Base-by-base conservation (phyloP, 2,888 invertebrate species). In the Dysmachus trigonus region DNA sequence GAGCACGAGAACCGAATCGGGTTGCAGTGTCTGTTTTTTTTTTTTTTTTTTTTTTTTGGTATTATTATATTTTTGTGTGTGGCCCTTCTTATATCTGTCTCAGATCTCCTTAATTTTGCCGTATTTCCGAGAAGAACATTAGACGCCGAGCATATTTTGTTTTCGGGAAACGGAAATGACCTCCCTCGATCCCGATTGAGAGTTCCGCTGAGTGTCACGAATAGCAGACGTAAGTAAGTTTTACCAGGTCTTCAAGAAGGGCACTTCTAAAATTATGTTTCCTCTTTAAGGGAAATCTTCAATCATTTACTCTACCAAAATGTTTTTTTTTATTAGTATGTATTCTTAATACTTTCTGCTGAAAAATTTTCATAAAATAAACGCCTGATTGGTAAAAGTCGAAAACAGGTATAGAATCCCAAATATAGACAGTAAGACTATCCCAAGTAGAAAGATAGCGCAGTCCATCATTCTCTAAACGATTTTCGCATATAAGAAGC, bases 131-230 rank as follows among this genome's bases (percentile, higher is more conserved):
- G 62, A 62, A 62, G 62, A 27, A 0, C 62, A 62, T 62, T 62
- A 62, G 62, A 62, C 6, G 1, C 10, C 13, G 47, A 47, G 47
- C n/a, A n/a, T 41, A 51, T 27, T 27, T 30, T 15, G n/a, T 27
- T 27, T 27, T 22, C 27, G 22, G 47, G 30, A 51, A 77, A 77
- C 77, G 77, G 77, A 77, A 77, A 77, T 77, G 47, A 47, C 77
- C 47, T 77, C 30, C 31, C 33, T 73, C 73, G 33, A 73, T 27
- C 62, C 27, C 53, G 8, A 2, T 53, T 6, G 22, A 53, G 22
- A 6, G 53, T 27, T 53, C 22, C 22, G 18, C 8, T 1, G 22
- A 18, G 53, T 53, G 51, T 18, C 18, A 18, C 6, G 2, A 22
- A 22, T 53, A 22, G 7, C 0, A 22, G 6, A 8, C 22, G 7